These are phyloP conservation scores for Mycteria americana DNA, from an alignment of 2,797 vertebrate genomes.

Conservation along the genomic window DNA sequence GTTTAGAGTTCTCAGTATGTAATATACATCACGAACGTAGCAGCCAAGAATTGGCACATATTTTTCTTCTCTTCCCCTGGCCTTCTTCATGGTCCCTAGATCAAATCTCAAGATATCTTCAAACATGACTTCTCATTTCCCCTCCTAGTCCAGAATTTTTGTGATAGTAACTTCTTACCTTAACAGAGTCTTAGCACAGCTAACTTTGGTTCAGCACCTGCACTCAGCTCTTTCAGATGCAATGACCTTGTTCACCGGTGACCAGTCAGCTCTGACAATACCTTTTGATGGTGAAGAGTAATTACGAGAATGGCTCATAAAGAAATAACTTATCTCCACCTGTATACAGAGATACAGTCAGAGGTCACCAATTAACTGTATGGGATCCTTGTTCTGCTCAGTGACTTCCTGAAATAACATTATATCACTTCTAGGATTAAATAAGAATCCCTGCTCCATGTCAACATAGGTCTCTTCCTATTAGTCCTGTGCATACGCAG, in stretches of 20 bases:
- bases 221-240: not conserved
- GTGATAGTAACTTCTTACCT: not conserved
- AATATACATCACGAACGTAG: not conserved
- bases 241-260: not conserved
- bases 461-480: not conserved
- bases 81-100: not conserved
- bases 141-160: not conserved
- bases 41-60: not conserved
- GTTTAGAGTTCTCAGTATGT: not conserved
- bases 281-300: not conserved
- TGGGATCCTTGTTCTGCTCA: not conserved
- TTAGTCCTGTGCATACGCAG: not conserved
- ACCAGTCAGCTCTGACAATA: not conserved
- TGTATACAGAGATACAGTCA: not conserved
- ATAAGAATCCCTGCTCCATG: not conserved
- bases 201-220: not conserved
- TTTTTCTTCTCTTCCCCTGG: not conserved
- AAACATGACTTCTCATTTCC: not conserved
- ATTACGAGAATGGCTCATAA: not conserved
- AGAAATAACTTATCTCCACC: not conserved
- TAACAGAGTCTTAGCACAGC: not conserved
- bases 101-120: not conserved
- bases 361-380: not conserved
- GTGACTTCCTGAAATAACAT: not conserved
- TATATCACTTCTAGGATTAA: not conserved